Base-by-base conservation (phyloP, 2,797 vertebrate genomes). In the Anguilla obscura region DNA sequence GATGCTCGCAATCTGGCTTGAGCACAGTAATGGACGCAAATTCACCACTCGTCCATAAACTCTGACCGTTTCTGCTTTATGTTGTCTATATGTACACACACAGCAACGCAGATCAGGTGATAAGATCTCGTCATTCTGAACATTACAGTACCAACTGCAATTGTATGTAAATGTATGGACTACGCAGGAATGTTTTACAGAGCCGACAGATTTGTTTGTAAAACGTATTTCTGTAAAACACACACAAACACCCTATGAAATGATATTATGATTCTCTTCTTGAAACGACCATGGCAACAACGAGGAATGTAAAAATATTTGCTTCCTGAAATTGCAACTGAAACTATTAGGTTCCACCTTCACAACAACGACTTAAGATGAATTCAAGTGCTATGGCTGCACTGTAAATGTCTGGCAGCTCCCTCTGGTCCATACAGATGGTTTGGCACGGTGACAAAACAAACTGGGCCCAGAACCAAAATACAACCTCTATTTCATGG, bases 401-500 rank as follows among this genome's bases (percentile, higher is more conserved):
- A 63, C 91, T 89, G 90, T 90, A 92, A 92, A 92, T 90, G 90
- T 94, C 91, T 91, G 91, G 91, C 90, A 92, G 94, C 95, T 92
- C 92, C 86, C 92, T 92, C 92, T 91, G 91, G 92, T 95, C 92
- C 92, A 90, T 94, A 94, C 94, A 95, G 93, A 96, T 96, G 96
- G 95, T 96, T 95, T 96, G 95, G 95, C 95, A 93, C 91, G 74
- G 89, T 94, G 95, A 96, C 95, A 95, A 95, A 93, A 94, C 93
- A 96, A 96, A 96, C 95, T 96, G 93, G 91, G 94, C 90, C 92
- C 90, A 91, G 94, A 93, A 96, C 95, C 94, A 93, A 96, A 95
- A 93, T 91, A 93, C 92, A 94, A 95, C 94, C 93, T 95, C 94
- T 94, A 95, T 96, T 96, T 96, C 95, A 96, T 95, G 94, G 95